Conservation (phyloP, 2,797 vertebrate species). For the Dermochelys coriacea region DNA sequence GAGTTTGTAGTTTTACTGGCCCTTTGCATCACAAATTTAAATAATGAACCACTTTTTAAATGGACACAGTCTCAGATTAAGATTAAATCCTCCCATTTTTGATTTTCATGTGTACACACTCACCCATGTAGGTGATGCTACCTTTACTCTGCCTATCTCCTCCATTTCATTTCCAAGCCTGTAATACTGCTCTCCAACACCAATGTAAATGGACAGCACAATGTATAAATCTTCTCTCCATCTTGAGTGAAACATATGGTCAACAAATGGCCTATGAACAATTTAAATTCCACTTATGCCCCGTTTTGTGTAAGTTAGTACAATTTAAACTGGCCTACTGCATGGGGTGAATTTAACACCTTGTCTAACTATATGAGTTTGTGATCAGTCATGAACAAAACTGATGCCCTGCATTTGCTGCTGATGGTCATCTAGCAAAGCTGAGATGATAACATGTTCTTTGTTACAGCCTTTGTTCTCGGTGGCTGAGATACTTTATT, state of each 20-base stretch:
- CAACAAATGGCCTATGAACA: neutral
- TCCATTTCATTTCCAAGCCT: neutral
- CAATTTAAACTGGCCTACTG: neutral
- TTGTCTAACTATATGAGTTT: neutral
- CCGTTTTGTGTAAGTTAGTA: neutral
- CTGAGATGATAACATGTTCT: neutral
- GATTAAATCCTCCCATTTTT: neutral
- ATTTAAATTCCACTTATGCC: neutral
- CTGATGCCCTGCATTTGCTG: neutral
- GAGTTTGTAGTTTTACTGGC: neutral
- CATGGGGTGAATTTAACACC: neutral
- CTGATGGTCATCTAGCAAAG: neutral
- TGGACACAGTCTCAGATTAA: neutral
- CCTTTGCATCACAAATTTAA: neutral
- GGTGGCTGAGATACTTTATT: neutral
- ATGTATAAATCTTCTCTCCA: neutral
- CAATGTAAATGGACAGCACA: neutral
- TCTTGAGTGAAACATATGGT: neutral
- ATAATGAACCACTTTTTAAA: neutral
- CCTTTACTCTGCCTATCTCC: neutral
- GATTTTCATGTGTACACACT: neutral
- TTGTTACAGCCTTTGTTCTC: neutral
- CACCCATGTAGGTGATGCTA: rapidly evolving
- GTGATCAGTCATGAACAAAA: neutral
- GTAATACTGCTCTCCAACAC: neutral